A percentile compares a stretch with the other conserved stretches of the same genome.
Evolutionary conservation across 2,797 vertebrate genomes (phyloP).

Genomic region (Graptemys geographica): DNA sequence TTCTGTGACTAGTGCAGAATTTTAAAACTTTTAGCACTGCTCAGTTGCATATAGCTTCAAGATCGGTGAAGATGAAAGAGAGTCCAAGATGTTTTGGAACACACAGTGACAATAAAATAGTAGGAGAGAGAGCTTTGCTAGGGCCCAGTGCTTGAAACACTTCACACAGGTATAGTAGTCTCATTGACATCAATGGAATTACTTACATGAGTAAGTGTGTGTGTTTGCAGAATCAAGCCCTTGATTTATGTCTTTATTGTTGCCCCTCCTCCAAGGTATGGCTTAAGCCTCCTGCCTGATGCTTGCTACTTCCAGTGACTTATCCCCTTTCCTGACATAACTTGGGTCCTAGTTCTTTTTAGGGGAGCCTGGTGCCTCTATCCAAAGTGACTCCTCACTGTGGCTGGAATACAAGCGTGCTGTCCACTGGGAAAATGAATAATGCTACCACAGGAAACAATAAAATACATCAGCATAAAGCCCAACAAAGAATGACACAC

Average conservation of each 20-base stretch:
- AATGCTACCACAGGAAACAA: background rate
- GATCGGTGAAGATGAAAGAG: background rate
- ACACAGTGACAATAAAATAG: background rate
- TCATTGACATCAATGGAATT: background rate
- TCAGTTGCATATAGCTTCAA: background rate
- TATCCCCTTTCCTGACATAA: background rate
- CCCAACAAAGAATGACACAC: background rate
- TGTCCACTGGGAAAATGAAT: background rate
- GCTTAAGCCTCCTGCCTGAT: background rate
- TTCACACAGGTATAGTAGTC: background rate
- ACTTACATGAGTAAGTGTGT: background rate
- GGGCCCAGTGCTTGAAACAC: background rate
- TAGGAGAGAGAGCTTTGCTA: background rate
- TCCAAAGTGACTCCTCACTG: background rate
- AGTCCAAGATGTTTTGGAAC: background rate
- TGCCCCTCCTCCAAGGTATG: background rate
- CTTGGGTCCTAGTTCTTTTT: background rate
- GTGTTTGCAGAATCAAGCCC: background rate
- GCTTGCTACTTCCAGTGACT: background rate
- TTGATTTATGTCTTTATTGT: background rate
- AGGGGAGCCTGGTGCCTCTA: background rate
- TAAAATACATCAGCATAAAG: background rate
- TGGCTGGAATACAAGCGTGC: background rate
- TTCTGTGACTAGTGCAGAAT: background rate
- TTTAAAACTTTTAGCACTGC: background rate